Conservation (phyloP, 2,888 invertebrate genomes). For the Leptinotarsa peninsularis region DNA sequence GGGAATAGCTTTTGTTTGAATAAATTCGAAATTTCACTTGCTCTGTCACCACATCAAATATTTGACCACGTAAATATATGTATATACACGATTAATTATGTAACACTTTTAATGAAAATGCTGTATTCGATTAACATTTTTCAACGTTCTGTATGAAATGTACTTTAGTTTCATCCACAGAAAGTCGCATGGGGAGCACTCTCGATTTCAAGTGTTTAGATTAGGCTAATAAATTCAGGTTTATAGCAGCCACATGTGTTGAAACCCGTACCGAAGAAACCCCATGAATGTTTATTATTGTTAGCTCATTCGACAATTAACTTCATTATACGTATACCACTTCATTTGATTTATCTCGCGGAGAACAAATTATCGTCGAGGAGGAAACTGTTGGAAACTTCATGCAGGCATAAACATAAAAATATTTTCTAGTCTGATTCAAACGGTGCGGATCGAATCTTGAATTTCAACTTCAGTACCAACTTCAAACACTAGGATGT, state of each 20-base stretch:
- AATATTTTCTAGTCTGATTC: no score
- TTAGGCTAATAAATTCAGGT: background rate
- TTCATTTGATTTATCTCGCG: background rate
- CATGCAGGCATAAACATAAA: no score
- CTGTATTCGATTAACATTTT: background rate
- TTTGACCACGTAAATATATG: no score
- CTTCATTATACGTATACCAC: background rate
- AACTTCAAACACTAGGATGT: no score
- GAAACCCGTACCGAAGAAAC: background rate
- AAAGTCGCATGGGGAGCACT: background rate
- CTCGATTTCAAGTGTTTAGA: conserved; percentile 4
- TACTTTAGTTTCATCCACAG: background rate
- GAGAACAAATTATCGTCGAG: background rate
- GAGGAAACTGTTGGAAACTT: background rate
- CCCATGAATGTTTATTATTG: background rate
- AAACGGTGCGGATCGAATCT: no score
- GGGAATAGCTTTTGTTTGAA: no score
- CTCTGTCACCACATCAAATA: no score
- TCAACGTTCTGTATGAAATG: background rate
- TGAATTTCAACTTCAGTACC: no score
- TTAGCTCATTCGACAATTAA: background rate
- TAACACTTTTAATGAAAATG: no score
- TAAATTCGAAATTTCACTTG: no score
- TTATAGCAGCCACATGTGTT: conserved; percentile 9
- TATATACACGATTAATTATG: no score